Evolutionary conservation across 2,797 vertebrate species (phyloP).

Genomic region (Anisognathus igniventris): DNA sequence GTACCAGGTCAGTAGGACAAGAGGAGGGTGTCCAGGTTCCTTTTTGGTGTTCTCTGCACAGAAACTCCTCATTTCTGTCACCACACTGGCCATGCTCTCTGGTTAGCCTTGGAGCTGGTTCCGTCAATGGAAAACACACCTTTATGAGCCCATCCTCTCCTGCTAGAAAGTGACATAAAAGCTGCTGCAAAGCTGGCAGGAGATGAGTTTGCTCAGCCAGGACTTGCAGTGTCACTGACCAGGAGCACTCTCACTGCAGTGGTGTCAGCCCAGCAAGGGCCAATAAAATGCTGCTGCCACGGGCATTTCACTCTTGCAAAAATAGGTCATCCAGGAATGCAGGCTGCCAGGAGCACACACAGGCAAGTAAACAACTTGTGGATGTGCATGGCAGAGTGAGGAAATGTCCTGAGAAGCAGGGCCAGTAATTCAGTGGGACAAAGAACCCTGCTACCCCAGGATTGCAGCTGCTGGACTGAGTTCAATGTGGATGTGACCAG

Average conservation of each 20-base stretch:
- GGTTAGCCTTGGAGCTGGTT: not conserved
- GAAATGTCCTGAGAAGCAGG: not conserved
- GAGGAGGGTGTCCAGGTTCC: not conserved
- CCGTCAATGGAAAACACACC: not conserved
- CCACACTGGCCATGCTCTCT: not conserved
- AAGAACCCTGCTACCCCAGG: not conserved
- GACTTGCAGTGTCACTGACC: not conserved
- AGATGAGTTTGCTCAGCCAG: not conserved
- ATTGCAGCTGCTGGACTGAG: not conserved
- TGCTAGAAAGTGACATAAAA: not conserved
- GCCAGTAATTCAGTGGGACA: not conserved
- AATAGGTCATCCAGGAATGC: not conserved
- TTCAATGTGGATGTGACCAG: not conserved
- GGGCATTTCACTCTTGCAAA: not conserved
- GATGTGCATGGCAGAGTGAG: not conserved
- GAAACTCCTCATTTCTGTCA: not conserved
- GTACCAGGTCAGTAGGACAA: not conserved
- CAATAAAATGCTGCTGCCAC: not conserved
- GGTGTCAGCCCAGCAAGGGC: not conserved
- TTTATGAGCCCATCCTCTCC: not conserved
- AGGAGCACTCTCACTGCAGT: not conserved
- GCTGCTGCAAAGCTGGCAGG: not conserved
- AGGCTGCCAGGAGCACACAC: not conserved
- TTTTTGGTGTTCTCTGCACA: not conserved
- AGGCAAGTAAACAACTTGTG: not conserved